Conservation (phyloP, 2,797 vertebrate genomes). For the Sebastes melanostomus region DNA sequence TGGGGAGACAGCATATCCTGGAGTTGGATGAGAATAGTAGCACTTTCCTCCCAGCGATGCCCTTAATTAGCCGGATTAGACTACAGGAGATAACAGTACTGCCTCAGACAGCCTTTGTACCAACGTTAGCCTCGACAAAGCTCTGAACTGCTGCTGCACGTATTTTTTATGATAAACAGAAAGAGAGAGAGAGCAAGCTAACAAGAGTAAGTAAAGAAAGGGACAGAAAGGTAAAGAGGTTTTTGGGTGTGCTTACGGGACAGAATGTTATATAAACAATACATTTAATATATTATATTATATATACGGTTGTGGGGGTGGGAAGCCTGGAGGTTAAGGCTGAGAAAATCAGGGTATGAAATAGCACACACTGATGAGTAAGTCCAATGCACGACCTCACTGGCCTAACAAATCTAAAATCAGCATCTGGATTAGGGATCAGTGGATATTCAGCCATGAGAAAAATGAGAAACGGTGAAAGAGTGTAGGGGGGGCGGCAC, state of each 20-base stretch:
- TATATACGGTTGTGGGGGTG: constrained; percentile 3
- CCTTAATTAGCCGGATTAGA: constrained; percentile 81
- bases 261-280: background rate
- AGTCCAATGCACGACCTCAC: constrained; percentile 40
- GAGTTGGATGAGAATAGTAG: constrained; percentile 76
- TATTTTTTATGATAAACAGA: constrained; percentile 33
- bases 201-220: background rate
- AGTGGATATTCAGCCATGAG: constrained; percentile 58
- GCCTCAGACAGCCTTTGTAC: constrained; percentile 68
- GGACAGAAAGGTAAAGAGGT: background rate
- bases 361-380: constrained; percentile 38
- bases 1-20: constrained; percentile 63
- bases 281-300: background rate
- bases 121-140: constrained; percentile 63
- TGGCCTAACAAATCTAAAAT: constrained; percentile 53
- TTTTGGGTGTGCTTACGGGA: background rate
- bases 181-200: background rate
- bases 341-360: constrained; percentile 38
- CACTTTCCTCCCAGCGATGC: constrained; percentile 71
- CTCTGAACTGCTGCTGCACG: constrained; percentile 44
- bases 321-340: constrained; percentile 10
- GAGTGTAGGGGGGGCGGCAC: background rate
- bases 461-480: constrained; percentile 20
- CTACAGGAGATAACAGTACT: constrained; percentile 68
- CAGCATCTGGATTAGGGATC: constrained; percentile 58